A percentile compares a stretch with the other conserved stretches of the same genome.
Conservation (phyloP, 2,113 vertebrate species). For the Sinocyclocheilus anophthalmus region DNA sequence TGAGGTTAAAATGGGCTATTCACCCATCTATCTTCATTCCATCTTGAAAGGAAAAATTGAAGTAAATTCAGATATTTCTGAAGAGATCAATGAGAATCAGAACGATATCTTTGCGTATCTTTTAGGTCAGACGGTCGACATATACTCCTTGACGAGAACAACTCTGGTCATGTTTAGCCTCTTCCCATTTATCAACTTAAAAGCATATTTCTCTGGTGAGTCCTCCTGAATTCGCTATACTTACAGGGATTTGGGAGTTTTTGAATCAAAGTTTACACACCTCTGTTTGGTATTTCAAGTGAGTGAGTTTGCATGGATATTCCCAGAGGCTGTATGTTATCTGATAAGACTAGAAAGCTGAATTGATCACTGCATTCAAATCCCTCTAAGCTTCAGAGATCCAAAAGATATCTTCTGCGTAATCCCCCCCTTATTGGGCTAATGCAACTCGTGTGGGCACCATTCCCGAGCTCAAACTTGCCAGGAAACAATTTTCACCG, state of each 20-base stretch:
- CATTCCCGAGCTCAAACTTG: too few relatives aligned
- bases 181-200: background rate
- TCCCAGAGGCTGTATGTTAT: conserved; percentile 66
- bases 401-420: conserved; percentile 64
- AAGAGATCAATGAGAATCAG: background rate
- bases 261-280: conserved; percentile 20
- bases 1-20: conserved; percentile 61
- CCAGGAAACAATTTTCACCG: conserved; percentile 72
- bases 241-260: background rate
- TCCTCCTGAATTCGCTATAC: background rate
- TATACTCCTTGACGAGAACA: too few relatives aligned
- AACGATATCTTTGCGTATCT: background rate
- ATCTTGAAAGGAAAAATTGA: conserved; percentile 55
- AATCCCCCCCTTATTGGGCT: conserved; percentile 60
- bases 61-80: conserved; percentile 56
- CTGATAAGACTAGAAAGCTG: conserved; percentile 67
- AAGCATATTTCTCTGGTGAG: background rate
- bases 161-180: too few relatives aligned
- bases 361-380: conserved; percentile 70
- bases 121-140: background rate
- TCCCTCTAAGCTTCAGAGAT: conserved; percentile 71
- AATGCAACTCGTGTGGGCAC: too few relatives aligned
- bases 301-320: conserved; percentile 33
- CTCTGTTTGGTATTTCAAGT: conserved; percentile 36
- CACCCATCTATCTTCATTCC: conserved; percentile 39